Evolutionary conservation across 2,113 vertebrate species (phyloP), one percentile per base, ranked within the genome.

Genomic region (Psilopsiagon aurifrons): DNA sequence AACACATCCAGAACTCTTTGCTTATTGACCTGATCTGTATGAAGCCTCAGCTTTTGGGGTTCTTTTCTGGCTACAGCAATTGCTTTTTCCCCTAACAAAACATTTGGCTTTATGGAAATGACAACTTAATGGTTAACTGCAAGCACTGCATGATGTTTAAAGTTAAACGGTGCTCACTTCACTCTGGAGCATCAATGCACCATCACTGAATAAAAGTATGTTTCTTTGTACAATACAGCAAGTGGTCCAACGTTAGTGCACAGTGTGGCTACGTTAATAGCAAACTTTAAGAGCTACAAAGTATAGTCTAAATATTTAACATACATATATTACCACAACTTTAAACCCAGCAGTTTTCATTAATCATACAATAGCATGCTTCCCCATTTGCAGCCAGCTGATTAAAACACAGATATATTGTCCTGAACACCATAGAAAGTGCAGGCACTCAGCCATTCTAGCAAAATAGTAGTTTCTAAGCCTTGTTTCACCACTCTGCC

Each of bases 71-170:
- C 82, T 60, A 51, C 10, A 77, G 39, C 64, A 95, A 85, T 87
- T 95, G 84, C 43, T 74, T 96, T 80, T 47, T 79, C 33, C 35
- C 62, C 80, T 92, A 81, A 49, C 68, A 89, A 96, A 95, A 90
- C n/a, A 52, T 91, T 78, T 68, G 35, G 5, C 37, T 87, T 93
- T 92, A 76, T 77, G 68, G 69, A 95, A 95, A 95, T 70, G 57
- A 86, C 46, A 94, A 52, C 29, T 67, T 81, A 87, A 87, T 31
- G 37, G 41, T 47, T 94, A 93, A 78, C 8, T 90, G 88, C 77
- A 90, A 86, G 35, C 37, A 83, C 7, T 49, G 59, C 8, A 43
- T 10, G 39, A 74, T 82, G 68, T 60, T 92, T 67, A 17, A 88
- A 94, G 75, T 63, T 82, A 84, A 91, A 91, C 69, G 55, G 37